Percentiles rank a stretch among this genome's conserved stretches.
Conservation (phyloP, 2,797 vertebrate genomes). For the Amphiprion clarkii region DNA sequence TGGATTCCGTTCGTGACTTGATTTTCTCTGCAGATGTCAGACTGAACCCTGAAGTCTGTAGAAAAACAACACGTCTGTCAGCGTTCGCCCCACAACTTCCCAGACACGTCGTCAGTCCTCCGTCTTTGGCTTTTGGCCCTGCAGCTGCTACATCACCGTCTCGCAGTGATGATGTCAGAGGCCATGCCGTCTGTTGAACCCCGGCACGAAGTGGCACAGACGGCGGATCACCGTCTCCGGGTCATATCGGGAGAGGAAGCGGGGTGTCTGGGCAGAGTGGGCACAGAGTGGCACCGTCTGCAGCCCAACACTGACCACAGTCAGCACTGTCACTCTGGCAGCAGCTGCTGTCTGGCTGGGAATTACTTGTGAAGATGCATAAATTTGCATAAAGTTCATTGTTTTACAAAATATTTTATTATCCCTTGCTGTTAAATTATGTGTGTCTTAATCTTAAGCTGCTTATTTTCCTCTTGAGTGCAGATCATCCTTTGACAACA, state of each 20-base stretch:
- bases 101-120: slow-evolving; percentile 49
- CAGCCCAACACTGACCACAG: slow-evolving; percentile 34
- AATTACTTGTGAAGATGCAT: slow-evolving; percentile 3
- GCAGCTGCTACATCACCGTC: slow-evolving; percentile 51
- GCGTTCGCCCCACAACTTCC: background rate
- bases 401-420: background rate
- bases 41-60: background rate
- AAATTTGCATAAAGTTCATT: slow-evolving; percentile 10
- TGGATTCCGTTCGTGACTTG: background rate
- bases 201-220: slow-evolving; percentile 75
- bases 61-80: slow-evolving; percentile 3
- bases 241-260: slow-evolving; percentile 69
- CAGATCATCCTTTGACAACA: background rate
- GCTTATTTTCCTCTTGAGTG: slow-evolving; percentile 35
- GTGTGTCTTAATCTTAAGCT: slow-evolving; percentile 16
- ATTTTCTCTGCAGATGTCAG: background rate
- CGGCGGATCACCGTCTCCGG: slow-evolving; percentile 54
- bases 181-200: slow-evolving; percentile 61
- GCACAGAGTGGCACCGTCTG: slow-evolving; percentile 66
- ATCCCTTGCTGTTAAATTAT: background rate
- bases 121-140: background rate
- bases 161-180: slow-evolving; percentile 72
- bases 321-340: background rate
- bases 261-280: slow-evolving; percentile 60
- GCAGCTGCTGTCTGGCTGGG: slow-evolving; percentile 12